phyloP scores from a whole-genome alignment of 2,113 vertebrate genomes.

The Heptranchias perlo region DNA sequence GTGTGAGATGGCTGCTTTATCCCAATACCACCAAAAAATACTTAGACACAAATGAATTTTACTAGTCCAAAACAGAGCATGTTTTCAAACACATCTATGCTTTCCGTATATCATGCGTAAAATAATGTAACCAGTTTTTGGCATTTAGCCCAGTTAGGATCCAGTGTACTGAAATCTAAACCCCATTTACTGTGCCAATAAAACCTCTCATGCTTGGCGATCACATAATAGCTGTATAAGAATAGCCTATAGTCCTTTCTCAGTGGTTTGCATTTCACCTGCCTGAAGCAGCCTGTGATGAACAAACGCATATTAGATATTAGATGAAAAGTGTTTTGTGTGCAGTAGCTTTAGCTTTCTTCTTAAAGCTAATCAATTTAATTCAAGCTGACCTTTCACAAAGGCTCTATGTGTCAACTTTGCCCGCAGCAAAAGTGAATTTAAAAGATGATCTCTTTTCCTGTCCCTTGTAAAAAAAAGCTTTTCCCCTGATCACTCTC shows the following conservation, averaged over 20 bases:
- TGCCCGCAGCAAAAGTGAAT: neutral
- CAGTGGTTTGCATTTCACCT: neutral
- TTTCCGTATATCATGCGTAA: neutral
- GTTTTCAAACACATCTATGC: neutral
- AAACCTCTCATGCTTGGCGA: slow-evolving; percentile 8
- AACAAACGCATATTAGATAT: neutral
- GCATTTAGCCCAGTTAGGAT: neutral
- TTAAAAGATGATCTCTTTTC: neutral
- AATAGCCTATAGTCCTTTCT: neutral
- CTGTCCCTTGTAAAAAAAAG: neutral
- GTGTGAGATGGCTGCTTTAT: neutral
- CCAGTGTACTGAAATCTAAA: neutral
- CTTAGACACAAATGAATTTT: neutral
- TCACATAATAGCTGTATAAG: slow-evolving; percentile 16
- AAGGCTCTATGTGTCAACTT: neutral
- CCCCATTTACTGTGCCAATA: neutral
- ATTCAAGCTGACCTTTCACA: neutral
- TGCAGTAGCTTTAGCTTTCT: slow-evolving; percentile 16
- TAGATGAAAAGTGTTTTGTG: neutral
- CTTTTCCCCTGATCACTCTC: no score
- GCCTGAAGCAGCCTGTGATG: neutral
- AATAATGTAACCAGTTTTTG: neutral
- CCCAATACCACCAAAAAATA: neutral
- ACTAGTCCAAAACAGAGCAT: neutral
- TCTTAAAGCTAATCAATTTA: slow-evolving; percentile 11